Evolutionary conservation across 1,140 invertebrate species (phyloP), one percentile per base, ranked within the genome.

Genomic region (Drosophila serrata): DNA sequence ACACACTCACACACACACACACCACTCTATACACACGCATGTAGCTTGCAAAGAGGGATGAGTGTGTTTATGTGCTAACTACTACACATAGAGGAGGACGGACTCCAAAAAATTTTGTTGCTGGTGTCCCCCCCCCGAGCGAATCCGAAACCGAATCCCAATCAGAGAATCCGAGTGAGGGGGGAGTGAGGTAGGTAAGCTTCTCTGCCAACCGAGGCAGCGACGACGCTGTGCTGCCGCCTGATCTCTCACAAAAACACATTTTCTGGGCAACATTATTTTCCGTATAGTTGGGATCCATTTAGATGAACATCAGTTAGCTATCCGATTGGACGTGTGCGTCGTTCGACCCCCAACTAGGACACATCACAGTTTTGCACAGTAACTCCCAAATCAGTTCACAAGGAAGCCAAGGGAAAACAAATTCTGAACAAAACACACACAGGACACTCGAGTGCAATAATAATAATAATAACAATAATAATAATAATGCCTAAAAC

Each of bases 301-400:
- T 92, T 92, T 92, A 92, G 91, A 92, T 92, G 91, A 92, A 92
- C 85, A 92, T 91, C 91, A 92, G 91, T 90, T 86, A 91, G 91
- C 91, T 92, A 90, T 91, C 88, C 85, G 78, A 92, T 92, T 92
- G 91, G 91, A 92, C 91, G 91, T 92, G 91, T 29, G 45, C 68
- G 73, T 70, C 73, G 76, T 76, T 72, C 74, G 35, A 49, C 57
- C 48, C 48, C 2, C 2, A 49, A 49, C 48, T 49, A 31, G 48
- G 48, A 46, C 59, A 55, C 31, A 61, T 37, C 22, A 37, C 42
- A 60, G 13, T 31, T 33, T 29, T n/a, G n/a, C n/a, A n/a, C n/a
- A n/a, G n/a, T n/a, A n/a, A n/a, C n/a, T n/a, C n/a, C n/a, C n/a
- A n/a, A n/a, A n/a, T n/a, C n/a, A n/a, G n/a, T n/a, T n/a, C n/a